Evolutionary conservation across 2,888 invertebrate species (phyloP), one percentile per base, ranked within the genome.

Genomic region (Cremastinae sp.): DNA sequence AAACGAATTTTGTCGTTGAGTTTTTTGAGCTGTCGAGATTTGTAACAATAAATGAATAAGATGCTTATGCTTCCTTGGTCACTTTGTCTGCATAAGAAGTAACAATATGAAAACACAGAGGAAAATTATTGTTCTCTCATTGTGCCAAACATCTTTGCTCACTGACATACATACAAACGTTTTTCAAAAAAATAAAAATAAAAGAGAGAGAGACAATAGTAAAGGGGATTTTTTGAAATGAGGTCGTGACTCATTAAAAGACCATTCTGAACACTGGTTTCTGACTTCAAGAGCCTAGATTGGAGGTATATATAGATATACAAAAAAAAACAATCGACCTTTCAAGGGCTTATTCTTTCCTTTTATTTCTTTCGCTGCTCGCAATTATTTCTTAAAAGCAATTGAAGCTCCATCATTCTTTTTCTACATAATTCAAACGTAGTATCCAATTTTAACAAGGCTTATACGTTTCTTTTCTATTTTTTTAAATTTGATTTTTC

Each of bases 211-310:
- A 16, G 28, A 43, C 43, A 53, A 28, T 53, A 43, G n/a, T n/a
- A n/a, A n/a, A n/a, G n/a, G n/a, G n/a, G n/a, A n/a, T n/a, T n/a
- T 36, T 66, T 56, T n/a, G 20, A 56, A 47, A 56, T 43, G 34
- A 45, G 56, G 20, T 47, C 56, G 47, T 45, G 16, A 41, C 43
- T 69, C 34, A 51, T 69, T 61, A 43, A 65, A 65, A 45, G 34
- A 36, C 5, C 14, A 54, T 54, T 66, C 45, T 53, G 20, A 28
- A 28, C 47, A 10, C 14, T 45, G 45, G 28, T 1, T 34, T 12
- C 12, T 54, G 10, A 34, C 36, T 34, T 36, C 9, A 3, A 54
- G 36, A 9, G 0, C 16, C 54, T 4, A 38, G 54, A 54, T 36
- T 36, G 18, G 9, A 38, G 16, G 16, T 16, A 47, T 8, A 47